Evolutionary conservation across 2,888 invertebrate species (phyloP).

Genomic region (Drosophila neoperkinsi): DNA sequence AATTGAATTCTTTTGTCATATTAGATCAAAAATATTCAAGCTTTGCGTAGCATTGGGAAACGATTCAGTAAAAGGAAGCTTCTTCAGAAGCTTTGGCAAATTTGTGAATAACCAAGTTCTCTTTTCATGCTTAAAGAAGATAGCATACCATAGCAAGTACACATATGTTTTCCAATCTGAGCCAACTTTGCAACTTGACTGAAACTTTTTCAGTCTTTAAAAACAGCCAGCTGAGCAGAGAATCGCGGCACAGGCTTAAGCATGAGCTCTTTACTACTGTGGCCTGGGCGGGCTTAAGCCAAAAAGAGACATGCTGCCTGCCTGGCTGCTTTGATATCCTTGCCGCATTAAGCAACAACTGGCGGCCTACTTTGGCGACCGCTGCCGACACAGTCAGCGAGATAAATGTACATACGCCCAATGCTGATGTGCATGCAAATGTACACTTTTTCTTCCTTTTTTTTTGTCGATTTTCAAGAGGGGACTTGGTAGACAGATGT

Average conservation of each 20-base stretch:
- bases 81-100: too few species aligned
- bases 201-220: conserved; percentile 8
- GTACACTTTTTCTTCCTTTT: conserved; percentile 44
- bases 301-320: background rate
- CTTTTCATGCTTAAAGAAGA: background rate
- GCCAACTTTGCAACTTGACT: background rate
- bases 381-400: conserved; percentile 55
- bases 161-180: background rate
- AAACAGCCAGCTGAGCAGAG: background rate
- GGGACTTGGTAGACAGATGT: conserved; percentile 68
- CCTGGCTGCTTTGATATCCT: conserved; percentile 33
- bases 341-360: conserved; percentile 62
- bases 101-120: background rate
- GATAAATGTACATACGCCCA: conserved; percentile 73
- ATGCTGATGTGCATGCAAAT: conserved; percentile 80
- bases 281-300: conserved; percentile 4
- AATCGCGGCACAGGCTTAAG: background rate
- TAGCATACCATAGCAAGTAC: background rate
- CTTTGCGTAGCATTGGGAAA: background rate
- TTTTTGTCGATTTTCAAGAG: conserved; percentile 57
- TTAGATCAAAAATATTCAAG: background rate
- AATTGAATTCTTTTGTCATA: background rate
- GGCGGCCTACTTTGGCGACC: conserved; percentile 51
- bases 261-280: background rate
- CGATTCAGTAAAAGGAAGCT: background rate